These are phyloP conservation scores for Gymnocephalus cernua DNA, from an alignment of 2,113 vertebrate species.

Conservation along the genomic window DNA sequence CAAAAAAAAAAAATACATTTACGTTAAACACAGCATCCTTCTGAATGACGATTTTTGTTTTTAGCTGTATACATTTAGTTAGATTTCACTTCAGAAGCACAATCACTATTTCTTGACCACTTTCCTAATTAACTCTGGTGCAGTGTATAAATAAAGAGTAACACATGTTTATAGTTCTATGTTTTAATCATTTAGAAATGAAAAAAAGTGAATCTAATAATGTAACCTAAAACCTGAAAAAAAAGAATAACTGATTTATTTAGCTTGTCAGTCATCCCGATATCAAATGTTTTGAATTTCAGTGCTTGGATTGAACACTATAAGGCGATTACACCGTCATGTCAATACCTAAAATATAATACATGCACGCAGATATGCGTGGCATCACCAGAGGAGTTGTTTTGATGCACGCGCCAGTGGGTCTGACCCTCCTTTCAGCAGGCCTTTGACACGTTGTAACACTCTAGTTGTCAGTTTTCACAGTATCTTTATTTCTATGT, in stretches of 20 bases:
- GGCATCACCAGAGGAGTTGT: constrained; percentile 31
- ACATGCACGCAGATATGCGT: background rate
- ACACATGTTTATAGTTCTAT: background rate
- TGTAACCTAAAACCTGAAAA: background rate
- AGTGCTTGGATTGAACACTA: background rate
- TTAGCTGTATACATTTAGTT: no score
- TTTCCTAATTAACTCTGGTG: background rate
- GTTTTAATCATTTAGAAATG: background rate
- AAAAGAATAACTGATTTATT: background rate
- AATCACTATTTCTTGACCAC: background rate
- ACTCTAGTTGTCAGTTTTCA: constrained; percentile 60
- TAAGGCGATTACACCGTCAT: background rate
- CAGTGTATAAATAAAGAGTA: background rate
- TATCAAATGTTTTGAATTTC: background rate
- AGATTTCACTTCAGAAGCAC: background rate
- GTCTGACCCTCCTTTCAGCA: constrained; percentile 44
- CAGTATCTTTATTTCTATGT: constrained; percentile 62
- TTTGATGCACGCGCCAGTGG: constrained; percentile 31
- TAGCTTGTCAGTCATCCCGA: background rate
- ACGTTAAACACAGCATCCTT: background rate
- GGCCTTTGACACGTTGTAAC: constrained; percentile 56
- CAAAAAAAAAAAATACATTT: background rate
- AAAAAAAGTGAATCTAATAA: background rate
- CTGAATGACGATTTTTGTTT: no score
- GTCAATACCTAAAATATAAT: background rate